Base-by-base conservation (phyloP, 2,888 invertebrate genomes). In the Protophormia terraenovae region DNA sequence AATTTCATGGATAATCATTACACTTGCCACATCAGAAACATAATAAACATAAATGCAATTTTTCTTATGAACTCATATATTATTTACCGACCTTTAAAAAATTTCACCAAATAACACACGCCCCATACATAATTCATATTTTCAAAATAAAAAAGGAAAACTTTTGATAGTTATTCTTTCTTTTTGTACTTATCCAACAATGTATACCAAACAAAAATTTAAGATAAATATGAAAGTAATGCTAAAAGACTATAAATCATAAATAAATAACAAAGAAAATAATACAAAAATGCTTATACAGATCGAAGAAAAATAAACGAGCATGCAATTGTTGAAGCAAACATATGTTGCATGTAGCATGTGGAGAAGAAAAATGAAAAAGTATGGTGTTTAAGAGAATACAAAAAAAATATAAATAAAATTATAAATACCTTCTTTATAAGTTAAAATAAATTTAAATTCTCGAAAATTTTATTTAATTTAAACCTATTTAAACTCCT, bases 171-270 rank as follows among this genome's bases (percentile, higher is more conserved):
- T 22, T 62, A 41, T 35, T 14, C n/a, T 53, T 55, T 38, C 10
- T 3, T 29, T 27, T 29, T 27, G n/a, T 62, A 12, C 19, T 55
- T 41, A 19, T 29, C 19, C 19, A 35, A 41, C 12, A 55, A 35
- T 35, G 3, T 6, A n/a, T 29, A n/a, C 10, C 8, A 55, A 24
- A 35, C 24, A 60, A 29, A 55, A 22, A 55, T 41, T 66, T 22
- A 45, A 66, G 55, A 76, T 77, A 82, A 82, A 77, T 72, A 80
- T 16, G 14, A 80, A 73, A 50, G 58, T 50, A 73, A 80, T 53
- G 76, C 64, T 58, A n/a, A 66, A 76, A 71, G 35, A 55, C 64
- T 29, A 77, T 83, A 83, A 83, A 83, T 83, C 82, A 83, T 83
- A 71, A 66, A 66, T 53, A 60, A 72, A 55, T 67, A 55, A 27